A percentile compares a stretch with the other conserved stretches of the same genome.
phyloP scores from a whole-genome alignment of 2,888 invertebrate genomes.

The Limnephilus marmoratus region DNA sequence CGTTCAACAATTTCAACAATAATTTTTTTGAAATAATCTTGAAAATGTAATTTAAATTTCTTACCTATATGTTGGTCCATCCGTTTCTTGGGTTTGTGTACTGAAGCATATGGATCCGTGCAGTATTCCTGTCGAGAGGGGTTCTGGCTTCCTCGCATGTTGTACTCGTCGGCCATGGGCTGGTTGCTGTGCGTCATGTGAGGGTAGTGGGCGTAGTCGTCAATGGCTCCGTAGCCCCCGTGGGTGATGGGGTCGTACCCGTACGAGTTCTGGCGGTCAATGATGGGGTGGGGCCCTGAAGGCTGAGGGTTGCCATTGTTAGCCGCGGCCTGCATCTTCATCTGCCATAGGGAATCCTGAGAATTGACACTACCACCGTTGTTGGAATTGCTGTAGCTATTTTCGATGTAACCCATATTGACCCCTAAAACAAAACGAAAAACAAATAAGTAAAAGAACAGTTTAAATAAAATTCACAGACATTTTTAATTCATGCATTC shows the following conservation, averaged over 20 bases:
- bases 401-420: conserved; percentile 93
- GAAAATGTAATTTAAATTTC: no score
- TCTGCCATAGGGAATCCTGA: conserved; percentile 95
- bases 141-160: conserved; percentile 85
- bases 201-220: conserved; percentile 91
- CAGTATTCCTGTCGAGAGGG: conserved; percentile 92
- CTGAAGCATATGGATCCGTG: conserved; percentile 92
- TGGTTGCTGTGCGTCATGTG: conserved; percentile 83
- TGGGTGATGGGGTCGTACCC: conserved; percentile 89
- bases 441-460: conserved; percentile 17
- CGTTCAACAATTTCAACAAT: no score
- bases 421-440: conserved; percentile 76
- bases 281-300: conserved; percentile 76
- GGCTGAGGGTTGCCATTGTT: conserved; percentile 82
- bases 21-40: no score
- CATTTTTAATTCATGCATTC: conserved; percentile 43
- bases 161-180: conserved; percentile 83
- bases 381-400: conserved; percentile 94
- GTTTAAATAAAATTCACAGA: neutral
- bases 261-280: conserved; percentile 83
- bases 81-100: conserved; percentile 93
- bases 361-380: conserved; percentile 97
- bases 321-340: conserved; percentile 90
- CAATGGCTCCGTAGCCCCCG: conserved; percentile 89
- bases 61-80: conserved; percentile 91